Base-by-base conservation (phyloP, 2,888 invertebrate genomes). In the Graphium colonna region DNA sequence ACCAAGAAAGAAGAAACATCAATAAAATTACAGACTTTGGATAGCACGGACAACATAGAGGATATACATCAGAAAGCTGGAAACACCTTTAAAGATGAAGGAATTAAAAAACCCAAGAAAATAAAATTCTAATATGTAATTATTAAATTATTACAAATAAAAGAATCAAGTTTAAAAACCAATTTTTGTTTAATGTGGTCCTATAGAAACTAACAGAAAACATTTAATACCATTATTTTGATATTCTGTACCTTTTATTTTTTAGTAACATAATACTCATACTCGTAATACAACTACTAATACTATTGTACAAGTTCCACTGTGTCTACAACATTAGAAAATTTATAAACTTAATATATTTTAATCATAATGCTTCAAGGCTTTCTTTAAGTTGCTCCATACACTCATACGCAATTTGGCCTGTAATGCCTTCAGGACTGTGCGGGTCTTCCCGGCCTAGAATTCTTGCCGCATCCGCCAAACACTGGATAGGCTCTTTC, bases 391-490 rank as follows among this genome's bases (percentile, higher is more conserved):
- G 62, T 60, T 87, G 86, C 52, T 81, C 77, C 75, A 79, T 77
- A 3, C 92, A 91, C 43, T 91, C 86, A 52, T 77, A 77, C 0
- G 94, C 94, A 9, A 91, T 91, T 46, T 80, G 73, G 0, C 92
- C 93, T 1, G 93, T 90, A 62, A 92, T 91, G 3, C 94, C 94
- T 71, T 94, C 94, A 0, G 91, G 90, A 18, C 93, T 91, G 33
- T 90, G 89, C 0, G 89, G 79, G 56, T 95, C 94, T 73, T 96
- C 96, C 36, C 93, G 80, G 60, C 79, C 79, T 3, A 96, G 82
- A 64, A 95, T 95, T 36, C 81, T 83, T 0, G 91, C 91, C 0
- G 95, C 91, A 69, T 94, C 92, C 17, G 91, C 91, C 17, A 96
- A 80, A 59, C 92, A 90, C 33, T 86, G 78, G 0, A 93, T 87